A percentile compares a stretch with the other conserved stretches of the same genome.
phyloP scores from a whole-genome alignment of 2,797 vertebrate species.

The Peromyscus eremicus region DNA sequence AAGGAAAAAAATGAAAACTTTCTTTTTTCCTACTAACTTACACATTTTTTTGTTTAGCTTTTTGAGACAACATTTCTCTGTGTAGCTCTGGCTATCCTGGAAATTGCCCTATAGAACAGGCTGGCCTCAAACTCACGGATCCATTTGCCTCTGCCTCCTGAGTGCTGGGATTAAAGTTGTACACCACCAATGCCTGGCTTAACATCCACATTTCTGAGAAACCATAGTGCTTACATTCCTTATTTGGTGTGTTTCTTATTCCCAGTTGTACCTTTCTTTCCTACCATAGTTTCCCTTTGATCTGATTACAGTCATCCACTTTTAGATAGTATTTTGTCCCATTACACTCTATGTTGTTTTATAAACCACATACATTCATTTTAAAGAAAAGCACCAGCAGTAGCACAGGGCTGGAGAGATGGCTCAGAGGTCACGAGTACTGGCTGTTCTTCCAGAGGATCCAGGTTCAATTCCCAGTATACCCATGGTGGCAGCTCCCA shows the following conservation, averaged over 20 bases:
- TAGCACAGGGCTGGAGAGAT: background rate
- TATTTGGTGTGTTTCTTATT: constrained; percentile 55
- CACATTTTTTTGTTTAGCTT: background rate
- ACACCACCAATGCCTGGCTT: background rate
- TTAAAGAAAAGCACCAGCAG: background rate
- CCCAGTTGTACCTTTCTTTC: background rate
- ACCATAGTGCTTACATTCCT: background rate
- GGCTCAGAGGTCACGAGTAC: background rate
- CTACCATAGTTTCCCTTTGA: constrained; percentile 41
- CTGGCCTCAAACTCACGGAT: background rate
- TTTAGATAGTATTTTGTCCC: constrained; percentile 38
- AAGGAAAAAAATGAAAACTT: constrained; percentile 29
- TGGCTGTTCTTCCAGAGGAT: background rate
- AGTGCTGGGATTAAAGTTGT: background rate
- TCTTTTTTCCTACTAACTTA: background rate
- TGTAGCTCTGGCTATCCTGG: too few relatives aligned
- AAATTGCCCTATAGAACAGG: background rate
- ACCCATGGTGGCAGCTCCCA: background rate
- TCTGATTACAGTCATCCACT: constrained; percentile 1
- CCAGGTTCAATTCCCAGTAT: background rate
- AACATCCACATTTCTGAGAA: constrained; percentile 47
- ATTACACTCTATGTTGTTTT: constrained; percentile 36
- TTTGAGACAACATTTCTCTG: background rate
- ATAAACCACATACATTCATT: constrained; percentile 61
- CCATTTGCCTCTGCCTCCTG: background rate